phyloP scores from a whole-genome alignment of 2,113 vertebrate genomes.

The Tenrec ecaudatus region DNA sequence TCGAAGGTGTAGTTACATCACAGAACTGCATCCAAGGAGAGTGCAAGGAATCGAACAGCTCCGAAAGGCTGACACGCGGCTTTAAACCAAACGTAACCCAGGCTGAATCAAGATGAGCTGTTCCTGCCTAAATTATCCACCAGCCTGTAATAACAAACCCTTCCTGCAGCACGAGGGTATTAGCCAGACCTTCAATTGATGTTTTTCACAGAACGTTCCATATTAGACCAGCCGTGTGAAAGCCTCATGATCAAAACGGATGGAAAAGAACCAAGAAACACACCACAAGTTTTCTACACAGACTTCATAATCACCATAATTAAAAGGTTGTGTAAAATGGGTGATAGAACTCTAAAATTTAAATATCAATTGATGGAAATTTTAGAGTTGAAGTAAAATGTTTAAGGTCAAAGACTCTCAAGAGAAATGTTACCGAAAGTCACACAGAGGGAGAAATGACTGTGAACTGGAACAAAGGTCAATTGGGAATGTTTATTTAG shows the following conservation, averaged over 20 bases:
- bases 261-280: neutral
- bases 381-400: neutral
- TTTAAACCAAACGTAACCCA: neutral
- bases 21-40: neutral
- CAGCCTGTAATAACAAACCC: neutral
- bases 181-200: neutral
- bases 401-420: neutral
- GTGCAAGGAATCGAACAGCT: neutral
- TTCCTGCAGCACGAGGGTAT: neutral
- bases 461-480: neutral
- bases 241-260: neutral
- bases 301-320: neutral
- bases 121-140: neutral
- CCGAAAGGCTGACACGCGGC: neutral
- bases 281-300: neutral
- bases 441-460: neutral
- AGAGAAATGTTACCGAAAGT: neutral
- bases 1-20: neutral
- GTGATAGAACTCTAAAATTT: neutral
- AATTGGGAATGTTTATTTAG: neutral
- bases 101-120: neutral
- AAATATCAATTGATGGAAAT: neutral
- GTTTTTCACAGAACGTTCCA: neutral
- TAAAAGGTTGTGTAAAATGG: neutral
- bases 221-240: neutral